Evolutionary conservation across 30 jellyfish, hydroid and myxozoan species (phyloP).

Genomic region (Hydra vulgaris): DNA sequence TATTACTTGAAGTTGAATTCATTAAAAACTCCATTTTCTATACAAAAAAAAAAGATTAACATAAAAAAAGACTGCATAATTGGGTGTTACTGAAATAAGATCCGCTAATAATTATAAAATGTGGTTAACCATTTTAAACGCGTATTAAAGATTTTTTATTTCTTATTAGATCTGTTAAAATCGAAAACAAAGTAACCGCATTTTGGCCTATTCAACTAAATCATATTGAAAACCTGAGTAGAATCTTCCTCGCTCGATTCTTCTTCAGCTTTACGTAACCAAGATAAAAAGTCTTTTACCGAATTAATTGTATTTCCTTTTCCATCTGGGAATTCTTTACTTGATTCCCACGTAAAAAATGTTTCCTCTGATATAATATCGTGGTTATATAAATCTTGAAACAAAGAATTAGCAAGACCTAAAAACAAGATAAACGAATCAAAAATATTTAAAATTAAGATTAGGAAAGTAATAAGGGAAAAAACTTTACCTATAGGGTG

Average conservation of each 20-base stretch:
- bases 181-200: no score
- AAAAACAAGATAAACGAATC: not conserved
- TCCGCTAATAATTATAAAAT: no score
- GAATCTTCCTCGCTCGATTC: conserved; percentile 26
- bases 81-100: no score
- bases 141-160: no score
- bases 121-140: no score
- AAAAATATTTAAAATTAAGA: not conserved
- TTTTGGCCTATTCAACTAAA: no score
- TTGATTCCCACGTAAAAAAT: conserved; percentile 39
- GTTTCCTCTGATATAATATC: conserved; percentile 48
- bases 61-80: no score
- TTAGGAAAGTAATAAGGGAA: not conserved
- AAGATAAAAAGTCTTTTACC: conserved; percentile 38
- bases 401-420: conserved; percentile 41
- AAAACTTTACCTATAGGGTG: conserved; percentile 51
- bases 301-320: conserved; percentile 47
- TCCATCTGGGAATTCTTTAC: conserved; percentile 60
- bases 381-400: conserved; percentile 48
- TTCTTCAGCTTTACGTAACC: conserved; percentile 53
- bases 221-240: conserved; percentile 1
- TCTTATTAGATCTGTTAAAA: no score
- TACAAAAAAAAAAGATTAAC: no score
- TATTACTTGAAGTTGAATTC: no score
- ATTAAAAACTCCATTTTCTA: no score